Evolutionary conservation across 2,888 invertebrate species (phyloP).

Genomic region (Corbicula japonica): DNA sequence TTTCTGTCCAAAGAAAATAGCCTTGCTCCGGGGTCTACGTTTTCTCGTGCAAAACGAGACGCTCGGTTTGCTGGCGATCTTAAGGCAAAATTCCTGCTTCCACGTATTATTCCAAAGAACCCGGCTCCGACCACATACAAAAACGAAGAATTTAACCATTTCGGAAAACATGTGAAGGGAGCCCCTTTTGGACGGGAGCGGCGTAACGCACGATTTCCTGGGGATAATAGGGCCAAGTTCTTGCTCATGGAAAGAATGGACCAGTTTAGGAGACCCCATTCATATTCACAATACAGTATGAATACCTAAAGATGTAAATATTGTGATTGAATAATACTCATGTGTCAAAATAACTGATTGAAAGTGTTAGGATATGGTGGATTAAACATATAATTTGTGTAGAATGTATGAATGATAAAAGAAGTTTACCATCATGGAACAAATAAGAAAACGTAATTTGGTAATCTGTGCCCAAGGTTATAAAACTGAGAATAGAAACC

Average conservation of each 20-base stretch:
- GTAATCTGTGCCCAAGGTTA: too few species aligned
- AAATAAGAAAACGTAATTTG: too few species aligned
- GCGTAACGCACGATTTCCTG: conserved; percentile 60
- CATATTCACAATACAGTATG: conserved; percentile 39
- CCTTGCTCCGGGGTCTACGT: conserved; percentile 50
- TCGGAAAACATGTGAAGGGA: conserved; percentile 46
- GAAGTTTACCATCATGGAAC: too few species aligned
- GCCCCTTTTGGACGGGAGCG: conserved; percentile 48
- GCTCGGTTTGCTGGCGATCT: conserved; percentile 61
- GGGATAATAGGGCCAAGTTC: conserved; percentile 59
- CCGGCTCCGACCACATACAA: conserved; percentile 63
- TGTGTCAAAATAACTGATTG: too few species aligned
- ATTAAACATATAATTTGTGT: too few species aligned
- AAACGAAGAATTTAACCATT: conserved; percentile 36
- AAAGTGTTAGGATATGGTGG: too few species aligned
- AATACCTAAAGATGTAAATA: conserved; percentile 21
- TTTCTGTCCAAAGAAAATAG: conserved; percentile 38
- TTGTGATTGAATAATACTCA: too few species aligned
- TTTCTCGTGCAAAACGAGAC: conserved; percentile 52
- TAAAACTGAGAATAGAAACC: too few species aligned
- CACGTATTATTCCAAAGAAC: conserved; percentile 61
- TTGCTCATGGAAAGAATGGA: conserved; percentile 62
- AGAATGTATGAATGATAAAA: too few species aligned
- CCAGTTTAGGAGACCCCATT: conserved; percentile 58
- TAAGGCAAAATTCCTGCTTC: conserved; percentile 69